Percentiles rank a stretch among this genome's conserved stretches.
Evolutionary conservation across 1,140 invertebrate species (phyloP).

Genomic region (Babylonia areolata): DNA sequence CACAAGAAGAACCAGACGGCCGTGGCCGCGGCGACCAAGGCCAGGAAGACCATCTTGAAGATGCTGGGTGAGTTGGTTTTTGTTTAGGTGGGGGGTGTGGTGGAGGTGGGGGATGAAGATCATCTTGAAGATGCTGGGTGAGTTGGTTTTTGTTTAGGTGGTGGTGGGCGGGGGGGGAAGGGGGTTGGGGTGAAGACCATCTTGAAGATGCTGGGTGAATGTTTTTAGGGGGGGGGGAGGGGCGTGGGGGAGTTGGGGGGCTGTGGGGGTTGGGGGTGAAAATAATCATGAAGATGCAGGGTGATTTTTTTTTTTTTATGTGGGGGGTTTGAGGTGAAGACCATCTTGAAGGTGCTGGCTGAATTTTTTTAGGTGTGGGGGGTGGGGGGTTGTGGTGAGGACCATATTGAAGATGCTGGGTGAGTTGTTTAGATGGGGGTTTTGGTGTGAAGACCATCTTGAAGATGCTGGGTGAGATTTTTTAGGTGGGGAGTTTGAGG

Average conservation of each 20-base stretch:
- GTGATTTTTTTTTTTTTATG: constrained; percentile 58
- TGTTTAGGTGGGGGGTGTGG: neutral
- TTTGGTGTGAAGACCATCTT: constrained; percentile 65
- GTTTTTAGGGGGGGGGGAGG: too few relatives aligned
- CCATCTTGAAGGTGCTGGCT: constrained; percentile 73
- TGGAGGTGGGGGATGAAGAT: constrained; percentile 59
- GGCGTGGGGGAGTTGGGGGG: too few relatives aligned
- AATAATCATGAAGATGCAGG: constrained; percentile 73
- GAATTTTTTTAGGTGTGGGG: constrained; percentile 48
- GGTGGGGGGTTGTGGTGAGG: too few relatives aligned
- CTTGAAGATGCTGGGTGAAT: constrained; percentile 73
- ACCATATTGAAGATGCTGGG: constrained; percentile 73
- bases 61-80: constrained; percentile 72
- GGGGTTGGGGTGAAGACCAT: constrained; percentile 65
- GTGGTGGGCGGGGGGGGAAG: too few relatives aligned
- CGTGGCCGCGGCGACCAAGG: constrained; percentile 53
- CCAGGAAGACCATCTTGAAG: constrained; percentile 70
- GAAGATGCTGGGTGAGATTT: constrained; percentile 73
- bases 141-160: constrained; percentile 41
- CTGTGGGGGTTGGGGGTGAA: too few relatives aligned
- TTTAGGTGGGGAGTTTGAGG: too few relatives aligned
- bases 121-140: constrained; percentile 73
- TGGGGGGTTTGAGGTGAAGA: constrained; percentile 50
- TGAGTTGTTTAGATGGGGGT: constrained; percentile 52
- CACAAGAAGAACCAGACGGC: constrained; percentile 52